phyloP scores from a whole-genome alignment of 2,888 invertebrate genomes.

The Desoria tigrina region DNA sequence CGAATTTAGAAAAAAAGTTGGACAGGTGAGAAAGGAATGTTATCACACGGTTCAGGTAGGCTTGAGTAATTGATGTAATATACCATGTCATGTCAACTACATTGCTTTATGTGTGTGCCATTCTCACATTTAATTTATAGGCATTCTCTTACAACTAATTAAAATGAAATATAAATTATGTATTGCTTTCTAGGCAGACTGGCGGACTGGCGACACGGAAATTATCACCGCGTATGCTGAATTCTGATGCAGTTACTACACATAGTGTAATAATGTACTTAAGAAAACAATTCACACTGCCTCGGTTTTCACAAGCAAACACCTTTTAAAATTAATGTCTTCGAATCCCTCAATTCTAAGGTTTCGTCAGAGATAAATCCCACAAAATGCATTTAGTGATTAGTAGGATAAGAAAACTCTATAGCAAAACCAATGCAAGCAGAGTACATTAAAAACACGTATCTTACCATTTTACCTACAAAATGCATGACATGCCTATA shows the following conservation, averaged over 20 bases:
- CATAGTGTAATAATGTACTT: too few species aligned
- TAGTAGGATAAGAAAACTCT: too few species aligned
- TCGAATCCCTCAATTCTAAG: neutral
- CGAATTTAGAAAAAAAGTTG: neutral
- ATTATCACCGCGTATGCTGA: neutral
- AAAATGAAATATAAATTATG: constrained; percentile 25
- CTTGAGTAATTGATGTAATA: constrained; percentile 36
- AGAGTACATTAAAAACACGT: too few species aligned
- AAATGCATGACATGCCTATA: too few species aligned
- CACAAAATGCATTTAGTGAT: too few species aligned
- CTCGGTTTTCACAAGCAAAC: constrained; percentile 2
- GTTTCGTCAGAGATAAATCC: neutral
- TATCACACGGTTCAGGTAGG: constrained; percentile 23
- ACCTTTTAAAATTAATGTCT: constrained; percentile 10
- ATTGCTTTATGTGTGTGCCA: constrained; percentile 30
- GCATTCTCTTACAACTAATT: constrained; percentile 20
- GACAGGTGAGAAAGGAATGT: constrained; percentile 38
- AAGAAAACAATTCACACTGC: too few species aligned
- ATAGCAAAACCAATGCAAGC: too few species aligned
- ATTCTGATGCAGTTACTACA: too few species aligned
- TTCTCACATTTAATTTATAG: constrained; percentile 16
- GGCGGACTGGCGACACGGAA: constrained; percentile 32
- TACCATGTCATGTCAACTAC: constrained; percentile 44
- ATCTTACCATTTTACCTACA: too few species aligned
- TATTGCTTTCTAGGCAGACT: constrained; percentile 24